Conservation (phyloP, 2,888 invertebrate genomes). For the Xanthia icteritia region DNA sequence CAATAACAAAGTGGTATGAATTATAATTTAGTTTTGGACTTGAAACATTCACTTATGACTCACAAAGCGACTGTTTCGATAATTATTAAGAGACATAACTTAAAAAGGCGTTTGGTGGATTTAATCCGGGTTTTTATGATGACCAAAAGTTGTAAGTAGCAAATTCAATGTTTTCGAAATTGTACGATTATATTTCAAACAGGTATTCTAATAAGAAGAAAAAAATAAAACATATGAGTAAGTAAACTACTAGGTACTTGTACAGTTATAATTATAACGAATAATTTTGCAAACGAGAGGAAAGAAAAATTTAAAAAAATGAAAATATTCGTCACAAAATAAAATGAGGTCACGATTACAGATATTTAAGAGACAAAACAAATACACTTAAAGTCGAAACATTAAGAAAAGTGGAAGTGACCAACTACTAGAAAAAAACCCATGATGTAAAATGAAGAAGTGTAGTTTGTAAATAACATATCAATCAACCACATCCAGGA, state of each 20-base stretch:
- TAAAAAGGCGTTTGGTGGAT: slow-evolving; percentile 28
- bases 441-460: background rate
- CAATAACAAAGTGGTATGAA: slow-evolving; percentile 15
- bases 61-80: slow-evolving; percentile 39
- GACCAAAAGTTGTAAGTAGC: slow-evolving; percentile 1
- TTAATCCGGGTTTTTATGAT: slow-evolving; percentile 40
- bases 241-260: background rate
- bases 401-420: too few species aligned
- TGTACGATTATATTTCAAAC: too few species aligned
- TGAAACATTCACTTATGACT: slow-evolving; percentile 53
- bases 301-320: background rate
- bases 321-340: background rate
- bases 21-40: slow-evolving; percentile 58
- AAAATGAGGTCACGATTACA: background rate
- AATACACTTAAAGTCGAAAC: background rate
- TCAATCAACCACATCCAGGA: slow-evolving; percentile 10
- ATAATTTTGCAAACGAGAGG: background rate
- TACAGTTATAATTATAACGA: background rate
- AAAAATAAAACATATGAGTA: background rate
- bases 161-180: background rate
- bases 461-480: background rate
- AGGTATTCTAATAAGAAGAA: background rate
- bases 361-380: background rate
- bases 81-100: slow-evolving; percentile 33
- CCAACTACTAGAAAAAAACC: background rate